Evolutionary conservation across 2,888 invertebrate genomes (phyloP).

Genomic region (Rutpela maculata): DNA sequence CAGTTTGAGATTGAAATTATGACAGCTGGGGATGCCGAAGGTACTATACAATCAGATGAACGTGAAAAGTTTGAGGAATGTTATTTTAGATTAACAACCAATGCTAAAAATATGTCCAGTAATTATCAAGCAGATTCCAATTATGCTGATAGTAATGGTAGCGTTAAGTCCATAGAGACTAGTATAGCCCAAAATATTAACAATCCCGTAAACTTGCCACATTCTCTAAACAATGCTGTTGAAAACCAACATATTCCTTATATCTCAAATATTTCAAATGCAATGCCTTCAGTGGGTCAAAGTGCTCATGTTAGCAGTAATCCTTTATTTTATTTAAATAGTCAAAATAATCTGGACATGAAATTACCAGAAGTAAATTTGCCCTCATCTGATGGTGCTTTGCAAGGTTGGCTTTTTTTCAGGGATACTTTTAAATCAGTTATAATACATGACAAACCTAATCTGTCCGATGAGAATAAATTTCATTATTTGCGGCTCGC

Average conservation of each 20-base stretch:
- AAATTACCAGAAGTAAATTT: constrained; percentile 31
- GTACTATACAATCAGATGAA: background rate
- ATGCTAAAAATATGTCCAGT: background rate
- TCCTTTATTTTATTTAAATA: background rate
- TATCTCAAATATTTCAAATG: background rate
- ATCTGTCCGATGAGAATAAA: constrained; percentile 39
- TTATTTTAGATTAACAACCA: background rate
- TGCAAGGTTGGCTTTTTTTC: constrained; percentile 20
- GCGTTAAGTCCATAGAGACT: background rate
- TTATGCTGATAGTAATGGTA: background rate
- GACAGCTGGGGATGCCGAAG: background rate
- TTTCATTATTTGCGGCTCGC: constrained; percentile 38
- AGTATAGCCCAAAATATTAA: background rate
- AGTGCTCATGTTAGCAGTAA: background rate
- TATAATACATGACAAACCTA: constrained; percentile 16
- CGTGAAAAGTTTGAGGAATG: background rate
- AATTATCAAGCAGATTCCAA: background rate
- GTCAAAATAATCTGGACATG: constrained; percentile 4
- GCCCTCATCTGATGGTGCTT: constrained; percentile 27
- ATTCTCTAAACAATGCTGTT: background rate
- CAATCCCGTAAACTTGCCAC: background rate
- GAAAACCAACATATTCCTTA: background rate
- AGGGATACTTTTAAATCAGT: constrained; percentile 16
- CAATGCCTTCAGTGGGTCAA: background rate
- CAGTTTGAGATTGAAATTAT: constrained; percentile 39